These are phyloP conservation scores for Chaetoderma sp. DNA, from an alignment of 2,888 invertebrate species.

Conservation along the genomic window DNA sequence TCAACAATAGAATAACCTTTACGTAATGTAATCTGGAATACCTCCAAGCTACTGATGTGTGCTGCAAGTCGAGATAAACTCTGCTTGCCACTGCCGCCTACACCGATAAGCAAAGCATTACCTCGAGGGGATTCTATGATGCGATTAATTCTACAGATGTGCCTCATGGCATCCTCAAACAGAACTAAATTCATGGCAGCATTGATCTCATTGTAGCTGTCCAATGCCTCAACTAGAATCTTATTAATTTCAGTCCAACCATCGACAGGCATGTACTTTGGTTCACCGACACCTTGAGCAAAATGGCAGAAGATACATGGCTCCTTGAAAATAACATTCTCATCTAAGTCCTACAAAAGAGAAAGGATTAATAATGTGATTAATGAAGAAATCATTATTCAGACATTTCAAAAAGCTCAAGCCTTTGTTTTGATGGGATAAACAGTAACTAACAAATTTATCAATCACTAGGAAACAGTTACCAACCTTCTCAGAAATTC, in stretches of 20 bases:
- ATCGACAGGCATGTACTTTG: conserved; percentile 90
- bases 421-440: too few species aligned
- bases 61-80: conserved; percentile 91
- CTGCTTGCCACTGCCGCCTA: conserved; percentile 97
- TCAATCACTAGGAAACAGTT: too few species aligned
- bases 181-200: conserved; percentile 97
- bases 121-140: conserved; percentile 95
- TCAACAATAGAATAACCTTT: conserved; percentile 91
- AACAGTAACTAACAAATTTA: too few species aligned
- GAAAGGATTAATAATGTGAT: too few species aligned
- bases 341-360: conserved; percentile 92
- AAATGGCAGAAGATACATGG: conserved; percentile 96
- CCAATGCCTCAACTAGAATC: conserved; percentile 88
- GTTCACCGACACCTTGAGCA: conserved; percentile 94
- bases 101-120: conserved; percentile 93
- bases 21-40: conserved; percentile 89
- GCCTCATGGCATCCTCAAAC: conserved; percentile 98
- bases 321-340: conserved; percentile 84
- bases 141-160: conserved; percentile 89
- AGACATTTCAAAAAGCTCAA: too few species aligned
- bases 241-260: conserved; percentile 85
- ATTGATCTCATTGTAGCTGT: conserved; percentile 94
- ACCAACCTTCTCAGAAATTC: too few species aligned
- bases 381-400: too few species aligned
- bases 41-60: conserved; percentile 94